Evolutionary conservation across 2,113 vertebrate species (phyloP), one percentile per base, ranked within the genome.

Genomic region (Pyxicephalus adspersus): DNA sequence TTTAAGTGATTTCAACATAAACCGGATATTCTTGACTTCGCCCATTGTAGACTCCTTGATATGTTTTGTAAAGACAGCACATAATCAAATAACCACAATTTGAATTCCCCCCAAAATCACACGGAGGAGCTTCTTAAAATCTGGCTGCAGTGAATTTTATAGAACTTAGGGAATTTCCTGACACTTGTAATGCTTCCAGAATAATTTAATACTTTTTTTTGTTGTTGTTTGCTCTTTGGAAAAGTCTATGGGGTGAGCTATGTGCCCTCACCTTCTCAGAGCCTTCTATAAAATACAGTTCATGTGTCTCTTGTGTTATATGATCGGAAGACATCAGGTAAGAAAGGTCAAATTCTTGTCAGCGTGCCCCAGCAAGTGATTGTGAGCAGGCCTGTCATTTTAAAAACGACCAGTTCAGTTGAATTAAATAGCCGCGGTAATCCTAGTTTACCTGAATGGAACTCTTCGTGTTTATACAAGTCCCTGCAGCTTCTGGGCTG

Each of bases 361-460:
- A 60, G 28, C 77, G 25, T 50, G 77, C 45, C 65, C 29, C 29
- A 34, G 64, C 77, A 68, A 55, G 64, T 50, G 26, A 45, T 38
- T 34, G 64, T 45, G 64, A 60, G 52, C 52, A 68, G 66, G n/a
- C 13, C 54, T 68, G 29, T 22, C 64, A 34, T 58, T 78, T 68
- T 45, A 67, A 68, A 68, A 38, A 31, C 71, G 71, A 74, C 71
- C 71, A 74, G 51, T 68, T 79, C 64, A 26, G 26, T 79, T 68
- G 77, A 68, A 58, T 60, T 68, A 60, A 79, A 55, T 68, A 58
- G 54, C 18, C 54, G 26, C 64, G 34, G 64, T 78, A 78, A 79
- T 60, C 64, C 77, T 22, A 18, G 64, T 68, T 79, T 68, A 79
- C 64, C 77, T 79, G 77, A 68, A 79, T 70, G 34, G 77, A 79